Evolutionary conservation across 2,888 invertebrate genomes (phyloP).

Genomic region (Gymnosoma rotundatum): DNA sequence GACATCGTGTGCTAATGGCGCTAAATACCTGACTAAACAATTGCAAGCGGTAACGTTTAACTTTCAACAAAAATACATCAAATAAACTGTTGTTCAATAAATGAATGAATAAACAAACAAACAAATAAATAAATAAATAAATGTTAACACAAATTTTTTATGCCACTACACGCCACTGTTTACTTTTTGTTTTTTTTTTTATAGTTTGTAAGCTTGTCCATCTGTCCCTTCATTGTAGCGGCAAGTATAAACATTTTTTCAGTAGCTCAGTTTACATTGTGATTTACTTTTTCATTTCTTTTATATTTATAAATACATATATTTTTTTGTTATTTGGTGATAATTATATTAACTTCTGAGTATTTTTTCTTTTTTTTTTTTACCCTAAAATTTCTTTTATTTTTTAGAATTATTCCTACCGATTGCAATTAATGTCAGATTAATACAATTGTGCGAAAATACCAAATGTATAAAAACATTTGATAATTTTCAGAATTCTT

Average conservation of each 20-base stretch:
- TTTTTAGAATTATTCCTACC: no score
- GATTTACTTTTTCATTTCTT: neutral
- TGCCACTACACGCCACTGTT: slow-evolving; percentile 20
- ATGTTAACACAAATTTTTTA: slow-evolving; percentile 20
- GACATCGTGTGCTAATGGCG: slow-evolving; percentile 79
- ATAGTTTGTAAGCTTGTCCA: neutral
- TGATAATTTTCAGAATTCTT: no score
- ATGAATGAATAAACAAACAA: slow-evolving; percentile 24
- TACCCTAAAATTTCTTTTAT: no score
- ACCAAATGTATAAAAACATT: no score
- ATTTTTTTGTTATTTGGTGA: no score
- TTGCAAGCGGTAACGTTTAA: slow-evolving; percentile 69
- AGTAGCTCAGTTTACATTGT: neutral
- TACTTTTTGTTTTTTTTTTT: neutral
- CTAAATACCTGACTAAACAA: slow-evolving; percentile 76
- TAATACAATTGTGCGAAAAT: no score
- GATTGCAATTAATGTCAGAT: no score
- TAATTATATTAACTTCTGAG: no score
- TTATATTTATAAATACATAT: neutral
- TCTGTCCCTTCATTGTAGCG: slow-evolving; percentile 5
- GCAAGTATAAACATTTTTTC: neutral
- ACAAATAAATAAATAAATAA: slow-evolving; percentile 41
- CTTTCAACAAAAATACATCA: slow-evolving; percentile 43
- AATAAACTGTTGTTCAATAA: slow-evolving; percentile 68
- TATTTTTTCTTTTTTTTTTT: no score